Percentiles rank a stretch among this genome's conserved stretches.
Evolutionary conservation across 2,888 invertebrate species (phyloP).

Genomic region (Holacanthella duospinosa): DNA sequence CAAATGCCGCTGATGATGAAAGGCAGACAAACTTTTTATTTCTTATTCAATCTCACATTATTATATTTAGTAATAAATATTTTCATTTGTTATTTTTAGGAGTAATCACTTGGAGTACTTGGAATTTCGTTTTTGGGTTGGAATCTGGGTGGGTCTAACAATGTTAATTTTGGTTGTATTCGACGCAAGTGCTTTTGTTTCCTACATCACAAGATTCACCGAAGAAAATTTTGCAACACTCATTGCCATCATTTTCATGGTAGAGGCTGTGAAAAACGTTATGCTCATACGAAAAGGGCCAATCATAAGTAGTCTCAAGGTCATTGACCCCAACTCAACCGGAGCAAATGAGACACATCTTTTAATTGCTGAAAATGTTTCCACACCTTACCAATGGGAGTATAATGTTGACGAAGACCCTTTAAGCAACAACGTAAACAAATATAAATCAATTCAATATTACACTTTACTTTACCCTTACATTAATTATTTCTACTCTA

Average conservation of each 20-base stretch:
- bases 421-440: not conserved
- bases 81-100: slow-evolving; percentile 38
- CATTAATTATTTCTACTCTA: no score
- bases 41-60: not conserved
- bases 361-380: not conserved
- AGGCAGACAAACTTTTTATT: not conserved
- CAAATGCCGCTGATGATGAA: no score
- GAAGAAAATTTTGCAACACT: slow-evolving; percentile 40
- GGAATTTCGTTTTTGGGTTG: slow-evolving; percentile 40
- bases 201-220: slow-evolving; percentile 40
- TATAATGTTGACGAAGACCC: not conserved
- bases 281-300: not conserved
- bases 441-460: not conserved
- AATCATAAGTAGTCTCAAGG: not conserved
- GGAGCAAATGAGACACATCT: not conserved
- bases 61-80: not conserved
- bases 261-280: slow-evolving; percentile 15
- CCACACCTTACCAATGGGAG: not conserved
- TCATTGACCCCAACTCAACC: not conserved
- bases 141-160: slow-evolving; percentile 39
- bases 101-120: slow-evolving; percentile 39
- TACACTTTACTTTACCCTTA: no score
- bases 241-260: slow-evolving; percentile 39
- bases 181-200: slow-evolving; percentile 39
- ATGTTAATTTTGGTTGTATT: slow-evolving; percentile 39